phyloP scores from a whole-genome alignment of 2,888 invertebrate genomes.

The Tortrix viridana region DNA sequence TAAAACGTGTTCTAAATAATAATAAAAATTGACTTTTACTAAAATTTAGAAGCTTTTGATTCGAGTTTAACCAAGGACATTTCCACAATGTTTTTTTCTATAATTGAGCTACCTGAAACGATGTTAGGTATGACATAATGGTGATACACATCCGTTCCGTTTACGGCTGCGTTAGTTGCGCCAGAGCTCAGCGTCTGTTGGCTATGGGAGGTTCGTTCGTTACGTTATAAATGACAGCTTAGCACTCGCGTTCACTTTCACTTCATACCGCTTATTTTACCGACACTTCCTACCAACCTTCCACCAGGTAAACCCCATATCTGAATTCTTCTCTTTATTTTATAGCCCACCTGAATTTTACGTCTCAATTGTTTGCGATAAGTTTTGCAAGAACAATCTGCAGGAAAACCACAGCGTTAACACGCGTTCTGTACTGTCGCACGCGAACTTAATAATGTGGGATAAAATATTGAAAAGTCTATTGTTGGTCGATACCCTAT shows the following conservation, averaged over 20 bases:
- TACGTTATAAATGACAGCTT: constrained; percentile 27
- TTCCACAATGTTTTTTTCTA: constrained; percentile 8
- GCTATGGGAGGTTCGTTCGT: constrained; percentile 14
- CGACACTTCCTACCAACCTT: constrained; percentile 16
- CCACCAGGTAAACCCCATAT: not conserved
- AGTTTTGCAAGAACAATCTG: constrained; percentile 10
- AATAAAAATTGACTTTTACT: constrained; percentile 3
- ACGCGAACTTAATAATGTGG: not conserved
- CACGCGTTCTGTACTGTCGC: constrained; percentile 5
- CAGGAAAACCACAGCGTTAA: constrained; percentile 1
- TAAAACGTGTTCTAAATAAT: not conserved
- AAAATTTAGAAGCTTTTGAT: not conserved
- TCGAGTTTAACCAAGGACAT: constrained; percentile 16
- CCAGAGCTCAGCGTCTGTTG: constrained; percentile 1
- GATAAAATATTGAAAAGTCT: not conserved
- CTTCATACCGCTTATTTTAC: constrained; percentile 22
- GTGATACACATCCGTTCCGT: constrained; percentile 16
- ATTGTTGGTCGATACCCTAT: not conserved
- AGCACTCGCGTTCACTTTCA: constrained; percentile 24
- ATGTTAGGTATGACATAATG: constrained; percentile 18
- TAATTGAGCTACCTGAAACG: constrained; percentile 8
- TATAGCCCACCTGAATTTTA: constrained; percentile 11
- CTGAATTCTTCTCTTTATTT: constrained; percentile 12
- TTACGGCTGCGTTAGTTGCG: constrained; percentile 2
- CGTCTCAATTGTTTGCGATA: not conserved